These are phyloP conservation scores for rat (Rattus norvegicus) DNA, from an alignment of 2,113 vertebrate species.

Conservation along the genomic window GRCr8 NC_086020.1:150514501-150515000, in stretches of 20 bases:
- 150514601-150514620: background rate
- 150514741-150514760: slow-evolving; percentile 71
- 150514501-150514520: background rate
- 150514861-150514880: slow-evolving; percentile 65
- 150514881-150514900: slow-evolving; percentile 55
- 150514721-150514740: slow-evolving; percentile 19
- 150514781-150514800: background rate
- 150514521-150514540: background rate
- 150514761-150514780: slow-evolving; percentile 67
- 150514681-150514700: slow-evolving; percentile 61
- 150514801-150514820: slow-evolving; percentile 34
- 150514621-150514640: background rate
- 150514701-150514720: slow-evolving; percentile 56
- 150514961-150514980: slow-evolving; percentile 50
- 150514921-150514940: slow-evolving; percentile 58
- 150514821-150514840: slow-evolving; percentile 70
- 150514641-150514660: too few species aligned
- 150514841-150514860: slow-evolving; percentile 42
- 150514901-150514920: slow-evolving; percentile 58
- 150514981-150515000: background rate
- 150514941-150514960: background rate
- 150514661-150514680: background rate
- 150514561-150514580: slow-evolving; percentile 29
- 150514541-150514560: background rate
- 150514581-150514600: slow-evolving; percentile 1